Conservation (phyloP, 2,113 vertebrate genomes). For the Sus scrofa region T2T-Sscrofa CM000817.6:154052001-154052500, state of each 20-base stretch:
- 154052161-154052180: background rate
- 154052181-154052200: background rate
- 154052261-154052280: background rate
- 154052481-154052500: accelerated
- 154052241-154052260: background rate
- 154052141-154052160: background rate
- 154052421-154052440: background rate
- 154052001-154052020: background rate
- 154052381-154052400: background rate
- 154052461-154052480: background rate
- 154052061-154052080: background rate
- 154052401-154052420: background rate
- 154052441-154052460: background rate
- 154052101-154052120: background rate
- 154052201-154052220: background rate
- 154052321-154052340: background rate
- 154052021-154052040: background rate
- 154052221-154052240: background rate
- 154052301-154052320: background rate
- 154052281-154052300: background rate
- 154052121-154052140: background rate
- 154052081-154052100: background rate
- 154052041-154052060: background rate
- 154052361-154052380: background rate
- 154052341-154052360: background rate